Evolutionary conservation across 2,888 invertebrate genomes (phyloP).

Genomic region (Myopa testacea): DNA sequence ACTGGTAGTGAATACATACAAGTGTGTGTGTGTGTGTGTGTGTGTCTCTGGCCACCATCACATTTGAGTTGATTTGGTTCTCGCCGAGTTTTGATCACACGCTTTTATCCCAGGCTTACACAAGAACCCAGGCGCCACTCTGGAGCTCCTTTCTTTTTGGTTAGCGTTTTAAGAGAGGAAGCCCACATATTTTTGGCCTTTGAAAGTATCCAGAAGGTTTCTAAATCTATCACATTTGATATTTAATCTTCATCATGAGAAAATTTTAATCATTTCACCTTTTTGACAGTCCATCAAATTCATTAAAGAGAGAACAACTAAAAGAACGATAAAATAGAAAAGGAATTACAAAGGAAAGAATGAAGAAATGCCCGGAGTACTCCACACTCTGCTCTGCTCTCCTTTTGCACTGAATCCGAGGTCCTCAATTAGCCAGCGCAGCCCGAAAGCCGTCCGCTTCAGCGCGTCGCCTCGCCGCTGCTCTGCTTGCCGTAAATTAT

Average conservation of each 20-base stretch:
- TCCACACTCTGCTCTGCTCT: neutral
- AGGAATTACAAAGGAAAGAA: neutral
- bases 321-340: neutral
- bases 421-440: neutral
- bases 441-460: too few species aligned
- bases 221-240: too few species aligned
- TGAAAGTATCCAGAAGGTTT: too few species aligned
- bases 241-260: neutral
- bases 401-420: conserved; percentile 1
- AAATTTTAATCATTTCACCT: neutral
- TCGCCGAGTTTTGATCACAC: too few species aligned
- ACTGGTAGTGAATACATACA: too few species aligned
- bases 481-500: conserved; percentile 25
- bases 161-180: too few species aligned
- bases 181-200: too few species aligned
- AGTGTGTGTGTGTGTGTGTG: too few species aligned
- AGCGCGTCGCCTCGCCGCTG: neutral
- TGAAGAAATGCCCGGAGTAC: neutral
- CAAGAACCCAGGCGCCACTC: neutral
- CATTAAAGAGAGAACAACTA: conserved; percentile 39
- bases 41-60: too few species aligned
- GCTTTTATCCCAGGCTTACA: too few species aligned
- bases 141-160: neutral
- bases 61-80: too few species aligned
- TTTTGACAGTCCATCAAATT: conserved; percentile 50